Evolutionary conservation across 2,888 invertebrate genomes (phyloP).

Genomic region (Halictus quadricinctus): DNA sequence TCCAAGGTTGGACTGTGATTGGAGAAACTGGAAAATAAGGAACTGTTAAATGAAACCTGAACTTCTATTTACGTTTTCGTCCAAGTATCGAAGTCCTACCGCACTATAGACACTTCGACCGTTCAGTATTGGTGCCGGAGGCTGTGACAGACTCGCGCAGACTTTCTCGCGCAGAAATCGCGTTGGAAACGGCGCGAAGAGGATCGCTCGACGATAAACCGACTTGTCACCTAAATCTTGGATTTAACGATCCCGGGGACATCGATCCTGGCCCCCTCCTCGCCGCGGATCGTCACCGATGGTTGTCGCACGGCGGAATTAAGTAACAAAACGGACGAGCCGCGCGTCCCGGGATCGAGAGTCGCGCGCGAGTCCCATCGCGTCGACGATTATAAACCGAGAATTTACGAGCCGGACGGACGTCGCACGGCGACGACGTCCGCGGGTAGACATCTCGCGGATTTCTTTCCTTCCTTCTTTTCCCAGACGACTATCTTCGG

Average conservation of each 20-base stretch:
- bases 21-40: not conserved
- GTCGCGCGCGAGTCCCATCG: constrained; percentile 36
- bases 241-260: constrained; percentile 64
- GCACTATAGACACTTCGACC: not conserved
- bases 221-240: constrained; percentile 58
- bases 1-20: not conserved
- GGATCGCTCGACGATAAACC: constrained; percentile 51
- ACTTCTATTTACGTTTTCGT: not conserved
- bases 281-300: constrained; percentile 48
- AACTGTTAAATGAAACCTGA: not conserved
- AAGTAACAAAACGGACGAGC: constrained; percentile 61
- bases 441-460: constrained; percentile 24
- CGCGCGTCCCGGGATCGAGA: constrained; percentile 26
- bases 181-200: not conserved
- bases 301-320: constrained; percentile 49
- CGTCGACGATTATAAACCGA: constrained; percentile 71
- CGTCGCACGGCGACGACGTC: constrained; percentile 25
- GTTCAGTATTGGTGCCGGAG: not conserved
- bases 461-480: constrained; percentile 25
- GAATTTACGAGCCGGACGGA: constrained; percentile 70
- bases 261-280: constrained; percentile 57
- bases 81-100: not conserved
- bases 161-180: not conserved
- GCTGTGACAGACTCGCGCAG: not conserved
- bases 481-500: constrained; percentile 20